Conservation (phyloP, 1,140 invertebrate species). For the Micrasema longulum region DNA sequence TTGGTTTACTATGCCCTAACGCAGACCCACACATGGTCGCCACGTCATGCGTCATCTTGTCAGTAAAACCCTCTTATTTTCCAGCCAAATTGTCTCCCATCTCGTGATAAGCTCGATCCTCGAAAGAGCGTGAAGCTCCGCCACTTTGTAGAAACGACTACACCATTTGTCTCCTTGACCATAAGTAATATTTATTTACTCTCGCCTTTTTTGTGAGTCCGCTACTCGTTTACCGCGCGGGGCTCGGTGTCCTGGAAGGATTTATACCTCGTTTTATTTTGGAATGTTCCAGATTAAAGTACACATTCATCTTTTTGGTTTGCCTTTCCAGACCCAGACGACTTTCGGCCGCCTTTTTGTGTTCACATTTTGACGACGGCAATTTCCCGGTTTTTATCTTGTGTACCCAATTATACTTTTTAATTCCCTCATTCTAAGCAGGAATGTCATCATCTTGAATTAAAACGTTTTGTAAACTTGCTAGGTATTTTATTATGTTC, state of each 20-base stretch:
- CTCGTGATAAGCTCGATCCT: neutral
- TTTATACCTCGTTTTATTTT: conserved; percentile 8
- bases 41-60: conserved; percentile 12
- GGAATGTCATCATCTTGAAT: too few species aligned
- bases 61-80: conserved; percentile 9
- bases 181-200: neutral
- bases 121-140: neutral
- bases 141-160: neutral
- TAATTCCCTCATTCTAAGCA: neutral
- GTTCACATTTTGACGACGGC: neutral
- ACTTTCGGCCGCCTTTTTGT: conserved; percentile 3
- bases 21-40: conserved; percentile 10
- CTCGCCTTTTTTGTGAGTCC: neutral
- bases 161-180: neutral
- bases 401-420: conserved; percentile 23
- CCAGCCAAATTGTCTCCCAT: conserved; percentile 13
- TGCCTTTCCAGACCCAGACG: conserved; percentile 7
- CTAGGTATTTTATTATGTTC: too few species aligned
- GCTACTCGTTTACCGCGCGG: neutral
- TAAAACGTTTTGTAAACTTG: too few species aligned
- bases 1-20: too few species aligned
- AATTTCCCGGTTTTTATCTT: conserved; percentile 18
- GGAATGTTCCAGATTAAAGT: conserved; percentile 31
- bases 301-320: conserved; percentile 28
- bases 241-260: neutral